Evolutionary conservation across 2,113 vertebrate genomes (phyloP).

Genomic region (Dermatemys mawii): DNA sequence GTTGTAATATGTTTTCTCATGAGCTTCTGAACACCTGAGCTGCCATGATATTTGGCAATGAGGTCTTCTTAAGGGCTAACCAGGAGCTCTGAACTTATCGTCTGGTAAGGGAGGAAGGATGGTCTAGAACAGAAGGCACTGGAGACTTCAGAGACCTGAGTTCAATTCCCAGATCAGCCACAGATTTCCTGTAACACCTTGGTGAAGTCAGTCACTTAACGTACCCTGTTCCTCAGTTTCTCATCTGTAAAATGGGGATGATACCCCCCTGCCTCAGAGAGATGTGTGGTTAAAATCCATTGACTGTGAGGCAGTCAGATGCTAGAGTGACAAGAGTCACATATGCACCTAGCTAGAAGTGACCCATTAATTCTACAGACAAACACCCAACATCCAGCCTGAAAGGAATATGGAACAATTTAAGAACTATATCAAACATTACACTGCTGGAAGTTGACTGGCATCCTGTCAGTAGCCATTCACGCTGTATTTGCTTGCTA

Average conservation of each 20-base stretch:
- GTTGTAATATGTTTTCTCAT: not conserved
- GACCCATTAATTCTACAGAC: not conserved
- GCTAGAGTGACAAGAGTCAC: not conserved
- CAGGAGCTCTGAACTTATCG: not conserved
- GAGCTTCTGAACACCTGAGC: not conserved
- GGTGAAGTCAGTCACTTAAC: not conserved
- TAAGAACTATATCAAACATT: not conserved
- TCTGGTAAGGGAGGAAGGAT: not conserved
- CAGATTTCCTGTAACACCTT: rapidly evolving
- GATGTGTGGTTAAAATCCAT: rapidly evolving
- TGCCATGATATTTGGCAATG: not conserved
- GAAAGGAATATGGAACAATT: not conserved
- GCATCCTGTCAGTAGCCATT: not conserved
- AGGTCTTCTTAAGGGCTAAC: not conserved
- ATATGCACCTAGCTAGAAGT: not conserved
- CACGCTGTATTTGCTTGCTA: not conserved
- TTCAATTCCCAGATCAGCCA: not conserved
- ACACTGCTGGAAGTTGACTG: not conserved
- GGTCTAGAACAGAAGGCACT: not conserved
- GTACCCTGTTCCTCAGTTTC: not conserved
- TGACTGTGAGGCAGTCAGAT: not conserved
- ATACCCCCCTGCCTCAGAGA: not conserved
- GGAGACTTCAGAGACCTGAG: rapidly evolving
- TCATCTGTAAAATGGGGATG: not conserved
- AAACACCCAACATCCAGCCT: not conserved